Conservation (phyloP, 2,113 vertebrate species). For the Apodemus sylvaticus region DNA sequence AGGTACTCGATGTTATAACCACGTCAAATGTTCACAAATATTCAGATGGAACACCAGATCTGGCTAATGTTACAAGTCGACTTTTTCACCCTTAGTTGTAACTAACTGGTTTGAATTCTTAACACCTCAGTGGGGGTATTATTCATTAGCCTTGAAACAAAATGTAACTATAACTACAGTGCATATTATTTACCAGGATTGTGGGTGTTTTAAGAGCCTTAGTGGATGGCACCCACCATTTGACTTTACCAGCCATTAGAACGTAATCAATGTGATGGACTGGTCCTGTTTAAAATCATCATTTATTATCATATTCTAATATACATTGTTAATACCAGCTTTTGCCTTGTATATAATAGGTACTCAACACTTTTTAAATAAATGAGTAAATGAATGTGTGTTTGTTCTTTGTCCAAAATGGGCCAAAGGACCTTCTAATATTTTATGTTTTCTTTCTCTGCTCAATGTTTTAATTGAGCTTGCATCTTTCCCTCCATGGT, state of each 20-base stretch:
- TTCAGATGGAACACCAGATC: constrained; percentile 58
- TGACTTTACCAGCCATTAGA: constrained; percentile 67
- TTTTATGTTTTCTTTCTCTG: neutral
- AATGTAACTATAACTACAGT: constrained; percentile 61
- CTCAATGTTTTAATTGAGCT: constrained; percentile 11
- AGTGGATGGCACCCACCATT: constrained; percentile 51
- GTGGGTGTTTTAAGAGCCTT: constrained; percentile 56
- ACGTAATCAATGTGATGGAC: constrained; percentile 56
- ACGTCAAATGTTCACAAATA: constrained; percentile 67
- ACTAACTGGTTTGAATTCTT: constrained; percentile 58
- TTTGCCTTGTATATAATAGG: constrained; percentile 81
- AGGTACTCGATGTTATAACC: constrained; percentile 59
- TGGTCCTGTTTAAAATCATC: constrained; percentile 70
- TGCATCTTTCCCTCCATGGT: constrained; percentile 4
- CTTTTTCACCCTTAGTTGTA: constrained; percentile 53
- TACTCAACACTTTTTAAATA: constrained; percentile 78
- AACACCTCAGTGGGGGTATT: constrained; percentile 28
- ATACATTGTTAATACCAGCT: constrained; percentile 73
- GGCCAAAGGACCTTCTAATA: constrained; percentile 71
- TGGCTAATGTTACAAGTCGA: constrained; percentile 43
- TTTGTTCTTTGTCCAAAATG: constrained; percentile 78
- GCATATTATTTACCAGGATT: constrained; percentile 63
- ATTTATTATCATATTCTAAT: constrained; percentile 71
- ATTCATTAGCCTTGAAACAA: constrained; percentile 65
- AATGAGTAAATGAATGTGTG: constrained; percentile 76